phyloP scores from a whole-genome alignment of 1,140 invertebrate genomes.

The Micrasema minimum region DNA sequence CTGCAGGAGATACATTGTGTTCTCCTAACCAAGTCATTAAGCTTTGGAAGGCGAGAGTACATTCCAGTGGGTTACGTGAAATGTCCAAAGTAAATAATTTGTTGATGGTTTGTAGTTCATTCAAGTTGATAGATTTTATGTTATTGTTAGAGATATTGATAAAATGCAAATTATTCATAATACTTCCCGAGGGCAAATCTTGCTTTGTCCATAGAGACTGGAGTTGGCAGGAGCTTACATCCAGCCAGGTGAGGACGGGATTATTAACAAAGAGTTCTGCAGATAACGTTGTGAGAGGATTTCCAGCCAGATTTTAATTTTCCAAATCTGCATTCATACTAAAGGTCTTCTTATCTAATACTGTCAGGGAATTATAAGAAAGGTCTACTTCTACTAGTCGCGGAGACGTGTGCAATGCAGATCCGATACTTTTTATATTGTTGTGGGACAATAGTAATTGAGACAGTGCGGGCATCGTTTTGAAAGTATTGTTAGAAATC shows the following conservation, averaged over 20 bases:
- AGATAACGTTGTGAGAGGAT: slow-evolving; percentile 73
- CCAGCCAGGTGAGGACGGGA: slow-evolving; percentile 67
- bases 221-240: slow-evolving; percentile 75
- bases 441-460: slow-evolving; percentile 74
- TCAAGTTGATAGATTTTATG: slow-evolving; percentile 66
- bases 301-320: slow-evolving; percentile 76
- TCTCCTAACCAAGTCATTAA: slow-evolving; percentile 69
- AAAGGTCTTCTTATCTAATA: slow-evolving; percentile 72
- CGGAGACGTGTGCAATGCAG: slow-evolving; percentile 65
- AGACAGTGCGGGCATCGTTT: slow-evolving; percentile 73
- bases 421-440: slow-evolving; percentile 66
- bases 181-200: slow-evolving; percentile 56
- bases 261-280: slow-evolving; percentile 73
- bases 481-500: slow-evolving; percentile 71
- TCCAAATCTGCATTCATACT: slow-evolving; percentile 70
- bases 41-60: slow-evolving; percentile 69
- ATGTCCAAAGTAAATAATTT: slow-evolving; percentile 73
- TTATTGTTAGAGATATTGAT: slow-evolving; percentile 70
- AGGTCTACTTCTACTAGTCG: slow-evolving; percentile 75
- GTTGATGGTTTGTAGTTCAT: slow-evolving; percentile 69
- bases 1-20: slow-evolving; percentile 63
- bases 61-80: slow-evolving; percentile 72
- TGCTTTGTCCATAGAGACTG: slow-evolving; percentile 72
- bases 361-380: slow-evolving; percentile 72
- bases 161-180: slow-evolving; percentile 66